A percentile compares a stretch with the other conserved stretches of the same genome.
phyloP scores from a whole-genome alignment of 2,113 vertebrate species.

The Atrichornis clamosus region DNA sequence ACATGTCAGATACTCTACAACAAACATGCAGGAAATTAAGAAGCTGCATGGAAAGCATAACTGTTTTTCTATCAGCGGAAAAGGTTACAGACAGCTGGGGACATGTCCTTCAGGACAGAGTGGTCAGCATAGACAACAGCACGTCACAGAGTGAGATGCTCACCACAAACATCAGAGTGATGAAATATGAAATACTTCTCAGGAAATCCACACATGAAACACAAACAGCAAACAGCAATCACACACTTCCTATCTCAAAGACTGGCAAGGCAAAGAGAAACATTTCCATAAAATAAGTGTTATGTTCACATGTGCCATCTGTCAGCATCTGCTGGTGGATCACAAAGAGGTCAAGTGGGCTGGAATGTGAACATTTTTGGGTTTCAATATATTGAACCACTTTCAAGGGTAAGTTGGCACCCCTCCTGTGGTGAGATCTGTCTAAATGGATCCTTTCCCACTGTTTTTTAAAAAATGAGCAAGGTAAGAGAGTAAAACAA shows the following conservation, averaged over 20 bases:
- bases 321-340: not conserved
- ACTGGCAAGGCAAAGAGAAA: slow-evolving; percentile 24
- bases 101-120: not conserved
- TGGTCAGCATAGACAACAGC: not conserved
- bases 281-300: not conserved
- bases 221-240: not conserved
- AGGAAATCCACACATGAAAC: not conserved
- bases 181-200: not conserved
- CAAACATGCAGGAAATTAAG: not conserved
- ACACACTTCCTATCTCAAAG: not conserved
- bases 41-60: not conserved
- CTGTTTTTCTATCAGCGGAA: not conserved
- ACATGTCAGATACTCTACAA: not conserved
- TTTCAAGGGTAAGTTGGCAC: not conserved
- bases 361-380: not conserved
- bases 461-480: not conserved
- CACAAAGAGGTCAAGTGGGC: not conserved
- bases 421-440: not conserved
- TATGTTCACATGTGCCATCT: not conserved
- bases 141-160: not conserved
- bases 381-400: not conserved
- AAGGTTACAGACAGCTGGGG: not conserved
- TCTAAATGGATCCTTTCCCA: not conserved
- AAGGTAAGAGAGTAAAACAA: not conserved
- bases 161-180: not conserved